Conservation (phyloP, 2,113 vertebrate genomes). For the Silurus glanis region DNA sequence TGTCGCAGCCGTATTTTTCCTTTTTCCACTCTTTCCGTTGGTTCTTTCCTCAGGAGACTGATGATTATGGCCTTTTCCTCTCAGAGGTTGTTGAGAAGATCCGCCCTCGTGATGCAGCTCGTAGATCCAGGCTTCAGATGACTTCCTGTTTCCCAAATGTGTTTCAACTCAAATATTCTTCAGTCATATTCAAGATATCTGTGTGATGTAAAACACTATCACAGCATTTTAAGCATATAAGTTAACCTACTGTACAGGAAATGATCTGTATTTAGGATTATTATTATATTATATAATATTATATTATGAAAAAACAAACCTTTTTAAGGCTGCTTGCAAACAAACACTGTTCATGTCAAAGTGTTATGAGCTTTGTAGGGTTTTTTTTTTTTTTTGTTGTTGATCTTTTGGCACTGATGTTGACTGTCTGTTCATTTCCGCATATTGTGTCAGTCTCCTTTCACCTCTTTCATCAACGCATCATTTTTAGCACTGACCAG, state of each 20-base stretch:
- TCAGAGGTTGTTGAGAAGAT: slow-evolving; percentile 2
- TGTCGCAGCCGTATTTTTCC: slow-evolving; percentile 8
- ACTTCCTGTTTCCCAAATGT: neutral
- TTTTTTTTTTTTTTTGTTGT: neutral
- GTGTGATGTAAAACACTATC: neutral
- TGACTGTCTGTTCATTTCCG: slow-evolving; percentile 25
- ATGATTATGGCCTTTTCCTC: slow-evolving; percentile 27
- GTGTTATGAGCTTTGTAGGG: neutral
- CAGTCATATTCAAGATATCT: neutral
- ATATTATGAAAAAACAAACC: neutral
- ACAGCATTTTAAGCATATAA: neutral
- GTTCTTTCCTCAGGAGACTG: slow-evolving; percentile 13
- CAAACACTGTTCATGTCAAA: neutral
- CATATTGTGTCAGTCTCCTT: slow-evolving; percentile 30
- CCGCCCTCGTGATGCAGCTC: neutral
- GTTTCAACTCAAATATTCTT: neutral
- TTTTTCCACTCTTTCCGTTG: slow-evolving; percentile 13
- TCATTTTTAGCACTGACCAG: slow-evolving; percentile 29
- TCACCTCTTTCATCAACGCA: slow-evolving; percentile 30
- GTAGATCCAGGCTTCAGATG: neutral
- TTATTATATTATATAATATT: no score
- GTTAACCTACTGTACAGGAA: neutral
- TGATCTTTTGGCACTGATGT: slow-evolving; percentile 16
- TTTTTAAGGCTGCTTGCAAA: neutral
- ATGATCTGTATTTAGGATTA: neutral